Evolutionary conservation across 2,113 vertebrate genomes (phyloP), one percentile per base, ranked within the genome.

Genomic region (Melanotaenia duboulayi): DNA sequence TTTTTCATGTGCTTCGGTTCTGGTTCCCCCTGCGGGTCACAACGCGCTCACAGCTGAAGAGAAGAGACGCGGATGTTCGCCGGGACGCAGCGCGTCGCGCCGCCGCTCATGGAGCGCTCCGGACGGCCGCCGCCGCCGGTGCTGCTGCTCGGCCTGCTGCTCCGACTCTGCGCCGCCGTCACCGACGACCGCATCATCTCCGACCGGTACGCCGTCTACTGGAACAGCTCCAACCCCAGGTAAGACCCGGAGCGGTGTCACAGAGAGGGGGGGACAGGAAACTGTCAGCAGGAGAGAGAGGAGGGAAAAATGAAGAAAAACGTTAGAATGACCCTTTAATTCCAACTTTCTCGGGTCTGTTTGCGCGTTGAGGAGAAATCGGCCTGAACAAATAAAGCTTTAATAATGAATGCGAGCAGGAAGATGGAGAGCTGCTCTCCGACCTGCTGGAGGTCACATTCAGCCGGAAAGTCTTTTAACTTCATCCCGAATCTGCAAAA

Each of bases 221-320:
- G 96, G 96, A 97, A 97, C 94, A 95, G 95, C 88, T 95, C 94
- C 86, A 97, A 97, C 91, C 95, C 96, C 86, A 96, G 96, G 96
- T 97, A 93, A 94, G 94, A 62, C 57, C 55, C 65, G 32, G 37
- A 11, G 0, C 13, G 56, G 49, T 5, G 13, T 11, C 6, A 32
- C n/a, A 20, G 11, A 9, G 1, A 11, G 35, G 17, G 13, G 10
- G 14, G 11, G 37, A 17, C 22, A 28, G 37, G 32, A n/a, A n/a
- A n/a, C n/a, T n/a, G 23, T 16, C 12, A 17, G 63, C 11, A 23
- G 44, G 11, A 19, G 54, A n/a, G 10, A 25, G 24, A 14, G 20
- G 20, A 7, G 0, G 32, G 23, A 23, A 37, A 68, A 52, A 19
- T 7, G 20, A 11, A n/a, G 20, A 11, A 22, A 1, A 16, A 32